Evolutionary conservation across 2,888 invertebrate genomes (phyloP), one percentile per base, ranked within the genome.

Genomic region (Arenicola marina): DNA sequence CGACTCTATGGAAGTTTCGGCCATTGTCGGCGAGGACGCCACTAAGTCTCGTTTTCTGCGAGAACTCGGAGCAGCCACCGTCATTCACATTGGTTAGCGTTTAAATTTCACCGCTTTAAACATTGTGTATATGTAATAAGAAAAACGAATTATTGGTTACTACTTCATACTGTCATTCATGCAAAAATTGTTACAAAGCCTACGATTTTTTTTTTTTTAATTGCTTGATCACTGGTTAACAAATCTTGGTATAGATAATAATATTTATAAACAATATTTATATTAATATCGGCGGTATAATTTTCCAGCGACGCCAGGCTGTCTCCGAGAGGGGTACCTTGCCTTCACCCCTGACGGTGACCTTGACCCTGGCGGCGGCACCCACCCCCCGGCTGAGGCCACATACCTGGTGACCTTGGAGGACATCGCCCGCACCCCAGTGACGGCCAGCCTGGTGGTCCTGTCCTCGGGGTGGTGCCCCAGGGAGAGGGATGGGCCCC

Each of bases 31-130:
- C 2, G 65, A 66, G 4, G 70, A 75, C 3, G 79, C 80, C 0
- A 79, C 77, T 11, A 79, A 76, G 56, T 70, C 75, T 4, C 56
- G 63, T 24, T 76, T 82, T 62, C 62, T 81, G 51, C 53, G 70
- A 32, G 75, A 76, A 32, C 61, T 78, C 4, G 66, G 67, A 4
- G 54, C 67, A 21, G 77, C 80, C 3, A 70, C 79, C 33, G 70
- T 82, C 26, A 58, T 81, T 18, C 82, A 82, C 63, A 77, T 82
- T 58, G 78, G 81, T 81, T 57, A 56, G 56, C 21, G 51, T 4
- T n/a, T 34, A 2, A n/a, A n/a, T n/a, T n/a, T n/a, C n/a, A n/a
- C n/a, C n/a, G n/a, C n/a, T n/a, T n/a, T n/a, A n/a, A n/a, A n/a
- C n/a, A n/a, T n/a, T n/a, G n/a, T n/a, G n/a, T n/a, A n/a, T n/a